phyloP scores from a whole-genome alignment of 2,113 vertebrate species.

The Pseudois nayaur region DNA sequence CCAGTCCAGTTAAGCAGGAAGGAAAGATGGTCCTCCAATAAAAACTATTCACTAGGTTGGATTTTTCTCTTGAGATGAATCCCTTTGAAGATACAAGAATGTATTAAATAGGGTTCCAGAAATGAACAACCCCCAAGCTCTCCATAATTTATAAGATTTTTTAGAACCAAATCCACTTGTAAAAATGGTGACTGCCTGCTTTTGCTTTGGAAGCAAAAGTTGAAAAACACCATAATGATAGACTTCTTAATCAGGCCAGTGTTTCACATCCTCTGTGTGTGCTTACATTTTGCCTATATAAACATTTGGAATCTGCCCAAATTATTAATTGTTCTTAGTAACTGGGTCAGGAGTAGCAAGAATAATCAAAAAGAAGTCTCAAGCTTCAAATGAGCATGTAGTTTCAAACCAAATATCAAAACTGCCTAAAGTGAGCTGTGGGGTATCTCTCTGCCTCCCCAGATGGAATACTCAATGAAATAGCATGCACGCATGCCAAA shows the following conservation, averaged over 20 bases:
- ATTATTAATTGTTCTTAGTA: constrained; percentile 60
- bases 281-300: constrained; percentile 35
- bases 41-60: not conserved
- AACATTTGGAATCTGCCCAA: constrained; percentile 61
- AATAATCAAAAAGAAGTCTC: constrained; percentile 56
- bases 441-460: not conserved
- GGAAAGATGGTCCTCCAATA: not conserved
- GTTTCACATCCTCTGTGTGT: constrained; percentile 51
- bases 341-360: constrained; percentile 40
- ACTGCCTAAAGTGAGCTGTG: constrained; percentile 30
- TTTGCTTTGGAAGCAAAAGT: constrained; percentile 24
- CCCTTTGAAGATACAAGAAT: constrained; percentile 19
- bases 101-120: not conserved
- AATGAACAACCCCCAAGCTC: not conserved
- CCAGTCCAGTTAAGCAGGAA: not conserved
- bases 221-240: constrained; percentile 41
- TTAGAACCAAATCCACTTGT: constrained; percentile 37
- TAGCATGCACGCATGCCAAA: not conserved
- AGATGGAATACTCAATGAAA: constrained; percentile 15
- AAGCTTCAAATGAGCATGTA: constrained; percentile 39
- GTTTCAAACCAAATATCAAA: constrained; percentile 50
- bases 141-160: not conserved
- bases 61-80: constrained; percentile 19
- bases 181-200: constrained; percentile 30
- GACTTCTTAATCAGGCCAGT: constrained; percentile 48